phyloP scores from a whole-genome alignment of 2,113 vertebrate genomes.

The Pagrus major region DNA sequence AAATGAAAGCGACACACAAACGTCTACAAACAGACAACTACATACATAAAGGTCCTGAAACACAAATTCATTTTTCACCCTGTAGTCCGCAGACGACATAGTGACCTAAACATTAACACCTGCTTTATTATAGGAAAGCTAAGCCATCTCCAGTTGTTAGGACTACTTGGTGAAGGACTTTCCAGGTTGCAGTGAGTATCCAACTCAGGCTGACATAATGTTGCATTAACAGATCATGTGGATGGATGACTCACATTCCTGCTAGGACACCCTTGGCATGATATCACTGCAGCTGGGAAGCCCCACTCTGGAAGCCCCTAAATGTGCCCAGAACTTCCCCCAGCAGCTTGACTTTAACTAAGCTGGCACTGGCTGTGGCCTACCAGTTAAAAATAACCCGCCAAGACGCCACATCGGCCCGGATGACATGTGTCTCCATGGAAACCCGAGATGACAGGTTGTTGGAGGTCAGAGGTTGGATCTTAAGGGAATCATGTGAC shows the following conservation, averaged over 20 bases:
- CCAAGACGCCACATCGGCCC: conserved; percentile 48
- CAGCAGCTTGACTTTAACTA: conserved; percentile 33
- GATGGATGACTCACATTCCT: conserved; percentile 72
- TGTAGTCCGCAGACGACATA: background rate
- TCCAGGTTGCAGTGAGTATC: conserved; percentile 51
- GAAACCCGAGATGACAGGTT: conserved; percentile 69
- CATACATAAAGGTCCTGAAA: background rate
- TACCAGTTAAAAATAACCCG: conserved; percentile 69
- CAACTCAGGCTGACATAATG: conserved; percentile 59
- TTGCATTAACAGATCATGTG: conserved; percentile 61
- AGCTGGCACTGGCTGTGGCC: conserved; percentile 34
- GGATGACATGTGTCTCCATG: conserved; percentile 69
- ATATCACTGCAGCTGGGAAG: conserved; percentile 72
- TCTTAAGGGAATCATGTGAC: conserved; percentile 66
- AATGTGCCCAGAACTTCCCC: conserved; percentile 61
- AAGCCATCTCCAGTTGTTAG: conserved; percentile 44
- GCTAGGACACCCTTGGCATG: conserved; percentile 67
- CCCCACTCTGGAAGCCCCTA: conserved; percentile 74
- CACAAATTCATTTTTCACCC: conserved; percentile 1
- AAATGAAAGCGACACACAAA: conserved; percentile 20
- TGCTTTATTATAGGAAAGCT: conserved; percentile 32
- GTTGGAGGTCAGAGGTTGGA: conserved; percentile 62
- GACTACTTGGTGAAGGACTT: conserved; percentile 61
- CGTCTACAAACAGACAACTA: conserved; percentile 27
- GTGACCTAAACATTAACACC: conserved; percentile 41